Evolutionary conservation across 1,140 invertebrate genomes (phyloP).

Genomic region (Drosophila micromelanica): DNA sequence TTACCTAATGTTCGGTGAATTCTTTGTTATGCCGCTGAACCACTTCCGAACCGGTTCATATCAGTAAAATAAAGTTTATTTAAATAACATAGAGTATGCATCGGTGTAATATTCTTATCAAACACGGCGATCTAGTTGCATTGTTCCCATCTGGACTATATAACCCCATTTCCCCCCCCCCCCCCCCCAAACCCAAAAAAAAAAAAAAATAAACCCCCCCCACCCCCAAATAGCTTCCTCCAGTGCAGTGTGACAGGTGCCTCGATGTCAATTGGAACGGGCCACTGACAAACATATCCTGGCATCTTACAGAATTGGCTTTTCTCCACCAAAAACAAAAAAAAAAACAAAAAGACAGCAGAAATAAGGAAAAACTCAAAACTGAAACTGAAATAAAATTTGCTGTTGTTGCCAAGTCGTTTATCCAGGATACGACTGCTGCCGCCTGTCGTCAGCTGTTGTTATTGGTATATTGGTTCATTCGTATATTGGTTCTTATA

Average conservation of each 20-base stretch:
- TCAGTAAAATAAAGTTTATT: background rate
- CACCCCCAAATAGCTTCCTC: background rate
- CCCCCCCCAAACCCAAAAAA: too few relatives aligned
- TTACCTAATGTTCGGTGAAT: background rate
- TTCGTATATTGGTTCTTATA: slow-evolving; percentile 37
- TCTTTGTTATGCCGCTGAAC: background rate
- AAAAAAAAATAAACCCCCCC: too few relatives aligned
- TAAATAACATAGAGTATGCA: too few relatives aligned
- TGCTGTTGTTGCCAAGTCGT: slow-evolving; percentile 32
- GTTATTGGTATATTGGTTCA: slow-evolving; percentile 34
- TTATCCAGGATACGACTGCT: slow-evolving; percentile 30
- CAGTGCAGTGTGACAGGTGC: slow-evolving; percentile 29
- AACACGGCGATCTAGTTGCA: background rate
- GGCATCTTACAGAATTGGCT: slow-evolving; percentile 32
- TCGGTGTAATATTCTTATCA: too few relatives aligned
- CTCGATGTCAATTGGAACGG: slow-evolving; percentile 2
- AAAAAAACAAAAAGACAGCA: too few relatives aligned
- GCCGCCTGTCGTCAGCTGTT: slow-evolving; percentile 44
- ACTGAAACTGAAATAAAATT: slow-evolving; percentile 19
- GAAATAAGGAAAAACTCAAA: background rate
- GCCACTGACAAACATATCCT: slow-evolving; percentile 28
- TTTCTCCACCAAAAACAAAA: background rate
- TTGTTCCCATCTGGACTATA: background rate
- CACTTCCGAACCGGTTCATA: slow-evolving; percentile 12
- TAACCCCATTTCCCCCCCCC: background rate